phyloP scores from a whole-genome alignment of 2,113 vertebrate species.

The Camelus dromedarius region DNA sequence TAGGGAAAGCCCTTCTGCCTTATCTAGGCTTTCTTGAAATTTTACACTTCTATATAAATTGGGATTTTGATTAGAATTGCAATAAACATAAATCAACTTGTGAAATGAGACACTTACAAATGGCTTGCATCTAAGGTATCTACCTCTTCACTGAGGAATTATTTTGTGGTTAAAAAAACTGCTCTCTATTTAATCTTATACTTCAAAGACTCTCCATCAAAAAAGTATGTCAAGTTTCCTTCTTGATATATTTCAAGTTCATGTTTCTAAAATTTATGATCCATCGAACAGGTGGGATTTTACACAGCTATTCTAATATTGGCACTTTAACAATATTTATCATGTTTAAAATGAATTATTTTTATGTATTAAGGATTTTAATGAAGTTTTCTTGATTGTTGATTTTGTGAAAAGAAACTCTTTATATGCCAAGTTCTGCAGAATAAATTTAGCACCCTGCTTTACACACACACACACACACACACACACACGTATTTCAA shows the following conservation, averaged over 20 bases:
- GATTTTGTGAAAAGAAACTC: not conserved
- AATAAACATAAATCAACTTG: constrained; percentile 40
- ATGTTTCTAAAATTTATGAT: not conserved
- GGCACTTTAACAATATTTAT: not conserved
- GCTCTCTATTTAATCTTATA: not conserved
- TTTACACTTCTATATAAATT: not conserved
- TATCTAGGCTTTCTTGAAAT: not conserved
- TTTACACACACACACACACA: not conserved
- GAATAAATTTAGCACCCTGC: not conserved
- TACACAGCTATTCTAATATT: constrained; percentile 21
- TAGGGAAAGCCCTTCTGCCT: not conserved
- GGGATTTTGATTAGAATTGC: not conserved
- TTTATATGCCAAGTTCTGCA: not conserved
- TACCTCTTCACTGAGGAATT: not conserved
- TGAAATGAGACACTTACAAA: constrained; percentile 32
- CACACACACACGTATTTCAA: not conserved
- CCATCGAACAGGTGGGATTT: not conserved
- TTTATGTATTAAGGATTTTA: constrained; percentile 35
- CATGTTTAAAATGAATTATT: constrained; percentile 30
- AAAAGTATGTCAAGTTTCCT: constrained; percentile 2
- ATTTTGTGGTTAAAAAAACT: not conserved
- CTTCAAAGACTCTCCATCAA: not conserved
- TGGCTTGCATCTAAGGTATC: not conserved
- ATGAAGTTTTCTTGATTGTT: not conserved
- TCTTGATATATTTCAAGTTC: not conserved